Evolutionary conservation across 2,113 vertebrate genomes (phyloP), one percentile per base, ranked within the genome.

Genomic region (Probosciger aterrimus): DNA sequence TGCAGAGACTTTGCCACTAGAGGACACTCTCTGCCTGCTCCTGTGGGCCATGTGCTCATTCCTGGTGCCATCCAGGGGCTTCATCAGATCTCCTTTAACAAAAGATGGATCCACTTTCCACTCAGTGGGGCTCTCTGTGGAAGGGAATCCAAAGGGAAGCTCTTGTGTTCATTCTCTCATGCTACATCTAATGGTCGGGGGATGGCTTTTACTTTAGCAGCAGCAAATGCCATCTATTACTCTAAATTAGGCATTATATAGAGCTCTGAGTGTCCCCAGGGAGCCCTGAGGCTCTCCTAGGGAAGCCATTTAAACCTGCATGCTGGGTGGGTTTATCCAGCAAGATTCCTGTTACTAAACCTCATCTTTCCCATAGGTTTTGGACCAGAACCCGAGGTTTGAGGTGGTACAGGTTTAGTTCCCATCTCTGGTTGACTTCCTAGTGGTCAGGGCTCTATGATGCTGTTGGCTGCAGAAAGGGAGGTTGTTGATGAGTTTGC

Each of bases 41-140:
- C 9, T 22, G 18, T 7, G 71, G 30, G n/a, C 41, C 20, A 1
- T 1, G 18, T 0, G 10, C 23, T 20, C 10, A 0, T 2, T 4
- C 53, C 53, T 2, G 3, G 0, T 5, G 17, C 25, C 27, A 4
- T 22, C 33, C 33, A 5, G 52, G 75, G 69, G 2, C 49, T 43
- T 39, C 57, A 3, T 15, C 7, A 7, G 7, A 6, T 37, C 35
- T 79, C 11, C 57, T 76, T 23, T 39, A 13, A 49, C 11, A 14
- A 39, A 33, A 27, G 9, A 9, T 64, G 19, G 19, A 47, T 27
- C 7, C 0, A 0, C 20, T 83, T 91, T 11, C 57, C 22, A 1
- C 76, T 39, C 27, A 22, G 35, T 30, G 27, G 18, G 1, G 3
- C n/a, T 0, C 15, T 60, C 69, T 27, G 8, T 4, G n/a, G 24